Conservation (phyloP, 37 sponge, comb jelly and placozoan genomes). For the Beroe forskalii region DNA sequence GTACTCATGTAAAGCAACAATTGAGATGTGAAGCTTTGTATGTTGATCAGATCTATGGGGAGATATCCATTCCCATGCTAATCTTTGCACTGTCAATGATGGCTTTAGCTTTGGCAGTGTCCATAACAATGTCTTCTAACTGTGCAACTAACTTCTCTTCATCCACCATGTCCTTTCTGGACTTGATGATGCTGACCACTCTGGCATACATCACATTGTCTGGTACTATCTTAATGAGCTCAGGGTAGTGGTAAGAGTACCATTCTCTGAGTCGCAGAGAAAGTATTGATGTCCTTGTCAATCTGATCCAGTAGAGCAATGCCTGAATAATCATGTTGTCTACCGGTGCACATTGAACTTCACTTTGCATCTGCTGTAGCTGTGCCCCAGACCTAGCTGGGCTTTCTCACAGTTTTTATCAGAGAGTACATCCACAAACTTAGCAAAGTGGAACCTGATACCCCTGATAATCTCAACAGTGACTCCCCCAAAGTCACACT, state of each 20-base stretch:
- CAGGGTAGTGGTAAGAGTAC: slow-evolving; percentile 99
- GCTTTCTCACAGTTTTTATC: slow-evolving; percentile 84
- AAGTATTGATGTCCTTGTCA: slow-evolving; percentile 99
- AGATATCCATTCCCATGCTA: slow-evolving; percentile 99
- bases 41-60: slow-evolving; percentile 94
- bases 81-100: slow-evolving; percentile 83
- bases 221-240: slow-evolving; percentile 89
- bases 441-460: slow-evolving; percentile 59
- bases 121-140: slow-evolving; percentile 87
- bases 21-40: slow-evolving; percentile 88
- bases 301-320: slow-evolving; percentile 97
- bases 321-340: slow-evolving; percentile 99
- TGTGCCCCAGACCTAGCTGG: slow-evolving; percentile 97
- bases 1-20: slow-evolving; percentile 86
- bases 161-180: slow-evolving; percentile 68
- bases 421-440: slow-evolving; percentile 76
- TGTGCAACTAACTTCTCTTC: slow-evolving; percentile 66
- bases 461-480: slow-evolving; percentile 18
- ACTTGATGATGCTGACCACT: slow-evolving; percentile 80
- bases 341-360: slow-evolving; percentile 94
- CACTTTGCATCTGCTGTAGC: slow-evolving; percentile 95
- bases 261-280: slow-evolving; percentile 99
- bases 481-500: slow-evolving; percentile 58
- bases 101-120: slow-evolving; percentile 85
- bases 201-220: slow-evolving; percentile 94